Percentiles rank a stretch among this genome's conserved stretches.
Evolutionary conservation across 2,797 vertebrate species (phyloP).

Genomic region (Sebastes trivittatus): DNA sequence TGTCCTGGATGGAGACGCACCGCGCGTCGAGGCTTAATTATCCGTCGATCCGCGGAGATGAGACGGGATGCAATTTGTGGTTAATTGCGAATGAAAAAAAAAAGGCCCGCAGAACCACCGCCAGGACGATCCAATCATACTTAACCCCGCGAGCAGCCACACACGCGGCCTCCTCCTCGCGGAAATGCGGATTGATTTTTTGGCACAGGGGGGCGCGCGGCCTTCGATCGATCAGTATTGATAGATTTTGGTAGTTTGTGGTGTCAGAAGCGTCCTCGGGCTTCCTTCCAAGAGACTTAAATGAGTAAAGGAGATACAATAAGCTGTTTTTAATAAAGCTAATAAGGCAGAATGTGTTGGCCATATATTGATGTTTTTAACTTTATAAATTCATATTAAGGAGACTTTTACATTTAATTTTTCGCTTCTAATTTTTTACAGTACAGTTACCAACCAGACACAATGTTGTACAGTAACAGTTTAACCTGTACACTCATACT

Average conservation of each 20-base stretch:
- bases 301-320: not conserved
- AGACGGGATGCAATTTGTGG: conserved; percentile 77
- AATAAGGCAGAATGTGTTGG: not conserved
- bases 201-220: conserved; percentile 28
- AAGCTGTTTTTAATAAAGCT: conserved; percentile 27
- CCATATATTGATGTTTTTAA: not conserved
- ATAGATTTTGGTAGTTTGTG: conserved; percentile 54
- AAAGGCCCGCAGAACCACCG: conserved; percentile 33
- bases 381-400: not conserved
- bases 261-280: conserved; percentile 9
- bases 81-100: conserved; percentile 83
- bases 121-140: conserved; percentile 68
- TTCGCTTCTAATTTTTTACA: not conserved
- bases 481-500: not conserved
- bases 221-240: conserved; percentile 69
- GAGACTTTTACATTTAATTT: not conserved
- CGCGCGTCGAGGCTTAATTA: conserved; percentile 69
- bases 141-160: conserved; percentile 62
- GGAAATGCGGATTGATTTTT: conserved; percentile 79
- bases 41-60: conserved; percentile 73
- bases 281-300: not conserved
- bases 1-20: conserved; percentile 32
- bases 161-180: conserved; percentile 37
- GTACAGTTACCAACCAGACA: not conserved
- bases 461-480: not conserved